Evolutionary conservation across 2,888 invertebrate species (phyloP), one percentile per base, ranked within the genome.

Genomic region (Stratiomys singularior): DNA sequence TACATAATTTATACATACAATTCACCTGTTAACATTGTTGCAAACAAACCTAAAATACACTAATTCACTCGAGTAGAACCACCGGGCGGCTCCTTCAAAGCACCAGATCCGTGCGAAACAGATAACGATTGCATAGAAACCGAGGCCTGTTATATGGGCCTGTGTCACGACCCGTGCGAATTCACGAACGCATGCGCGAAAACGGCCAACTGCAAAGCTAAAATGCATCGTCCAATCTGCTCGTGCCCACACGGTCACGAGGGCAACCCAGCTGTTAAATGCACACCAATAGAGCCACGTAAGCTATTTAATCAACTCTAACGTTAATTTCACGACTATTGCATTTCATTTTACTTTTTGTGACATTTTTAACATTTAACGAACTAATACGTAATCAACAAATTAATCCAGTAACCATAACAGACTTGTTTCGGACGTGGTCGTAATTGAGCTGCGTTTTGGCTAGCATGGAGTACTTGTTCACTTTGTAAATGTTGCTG

Each of bases 221-320:
- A 93, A 89, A 93, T 93, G 89, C 95, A 95, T 89, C 92, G 93
- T 85, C 94, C 94, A 79, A 92, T 93, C 88, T 94, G 94, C 88
- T 92, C 91, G 84, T 94, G 94, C 87, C 93, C 94, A 44, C 91
- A 91, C 82, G 94, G 93, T 85, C 92, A 92, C 85, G 93, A 93
- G 85, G 95, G 95, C 87, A 92, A 95, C 87, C 94, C 95, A 77
- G 92, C 93, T 83, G 89, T 92, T 85, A 93, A 93, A 88, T 95
- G 95, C 90, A 90, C 92, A 88, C 91, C 92, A 84, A 88, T 89
- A 84, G 90, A 91, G 88, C 90, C 92, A 92, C 91, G 94, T 94
- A 93, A 94, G 94, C 86, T 52, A 9, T 18, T 52, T 52, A 52
- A 52, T 18, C 52, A 52, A 13, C 52, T 52, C 52, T 52, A 52